phyloP scores from a whole-genome alignment of 2,113 vertebrate genomes.

The Siniperca knerii region DNA sequence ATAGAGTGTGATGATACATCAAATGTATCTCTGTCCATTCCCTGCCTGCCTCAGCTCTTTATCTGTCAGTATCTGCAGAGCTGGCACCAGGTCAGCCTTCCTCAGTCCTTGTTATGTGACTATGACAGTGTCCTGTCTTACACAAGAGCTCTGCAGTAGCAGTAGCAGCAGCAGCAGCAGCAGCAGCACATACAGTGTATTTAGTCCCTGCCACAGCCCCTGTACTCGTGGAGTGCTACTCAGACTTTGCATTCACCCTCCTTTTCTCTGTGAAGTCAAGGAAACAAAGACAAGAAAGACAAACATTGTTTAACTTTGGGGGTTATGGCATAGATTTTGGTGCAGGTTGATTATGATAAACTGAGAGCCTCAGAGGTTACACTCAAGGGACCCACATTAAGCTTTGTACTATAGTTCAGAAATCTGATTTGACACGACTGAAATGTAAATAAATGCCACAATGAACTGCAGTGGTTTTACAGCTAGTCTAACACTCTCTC shows the following conservation, averaged over 20 bases:
- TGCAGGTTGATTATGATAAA: conserved; percentile 15
- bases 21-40: background rate
- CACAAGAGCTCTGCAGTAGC: conserved; percentile 71
- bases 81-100: conserved; percentile 61
- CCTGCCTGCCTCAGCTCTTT: conserved; percentile 14
- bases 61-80: conserved; percentile 55
- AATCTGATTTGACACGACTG: conserved; percentile 29
- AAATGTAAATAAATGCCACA: conserved; percentile 32
- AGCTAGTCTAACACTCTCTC: conserved; percentile 33
- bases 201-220: background rate
- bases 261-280: conserved; percentile 15
- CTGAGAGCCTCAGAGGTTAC: background rate
- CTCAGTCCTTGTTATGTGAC: conserved; percentile 63
- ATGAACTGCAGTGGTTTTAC: conserved; percentile 24
- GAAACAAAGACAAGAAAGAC: conserved; percentile 34
- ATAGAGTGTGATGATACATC: background rate
- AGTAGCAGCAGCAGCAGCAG: conserved; percentile 18
- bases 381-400: background rate
- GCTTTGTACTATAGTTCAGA: conserved; percentile 14
- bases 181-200: conserved; percentile 18
- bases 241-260: background rate
- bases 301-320: conserved; percentile 18
- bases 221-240: background rate
- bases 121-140: conserved; percentile 67
- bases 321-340: conserved; percentile 32